phyloP scores from a whole-genome alignment of 2,113 vertebrate genomes.

The Peromyscus polionotus region DNA sequence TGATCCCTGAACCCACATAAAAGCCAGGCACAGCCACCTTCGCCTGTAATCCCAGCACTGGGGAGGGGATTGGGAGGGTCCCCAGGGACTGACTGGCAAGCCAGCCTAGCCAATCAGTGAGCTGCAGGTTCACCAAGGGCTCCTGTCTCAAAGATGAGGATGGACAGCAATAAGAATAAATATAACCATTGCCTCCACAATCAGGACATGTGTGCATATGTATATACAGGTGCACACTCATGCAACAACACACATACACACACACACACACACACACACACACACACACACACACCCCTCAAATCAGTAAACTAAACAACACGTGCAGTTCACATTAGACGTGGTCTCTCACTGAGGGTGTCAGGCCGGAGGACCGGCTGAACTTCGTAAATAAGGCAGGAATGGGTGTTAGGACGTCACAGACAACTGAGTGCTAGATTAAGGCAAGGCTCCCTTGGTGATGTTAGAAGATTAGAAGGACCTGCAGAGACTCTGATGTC shows the following conservation, averaged over 20 bases:
- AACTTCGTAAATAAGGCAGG: background rate
- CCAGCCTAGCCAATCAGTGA: background rate
- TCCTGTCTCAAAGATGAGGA: background rate
- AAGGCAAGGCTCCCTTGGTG: background rate
- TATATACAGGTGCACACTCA: background rate
- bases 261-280: background rate
- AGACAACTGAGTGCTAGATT: accelerated
- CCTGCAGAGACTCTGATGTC: background rate
- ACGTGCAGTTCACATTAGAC: background rate
- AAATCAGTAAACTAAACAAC: background rate
- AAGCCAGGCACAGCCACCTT: background rate
- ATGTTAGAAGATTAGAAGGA: background rate
- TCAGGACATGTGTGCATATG: background rate
- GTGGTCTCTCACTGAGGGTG: accelerated
- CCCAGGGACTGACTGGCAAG: background rate
- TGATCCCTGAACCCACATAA: background rate
- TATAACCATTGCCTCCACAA: background rate
- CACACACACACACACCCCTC: background rate
- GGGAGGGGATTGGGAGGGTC: background rate
- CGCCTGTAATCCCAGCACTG: background rate
- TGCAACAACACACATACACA: background rate
- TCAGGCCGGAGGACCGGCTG: background rate
- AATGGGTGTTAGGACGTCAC: background rate
- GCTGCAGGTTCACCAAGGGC: background rate
- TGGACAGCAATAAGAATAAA: background rate